phyloP scores from a whole-genome alignment of 2,113 vertebrate genomes.

The Amphiprion percula region DNA sequence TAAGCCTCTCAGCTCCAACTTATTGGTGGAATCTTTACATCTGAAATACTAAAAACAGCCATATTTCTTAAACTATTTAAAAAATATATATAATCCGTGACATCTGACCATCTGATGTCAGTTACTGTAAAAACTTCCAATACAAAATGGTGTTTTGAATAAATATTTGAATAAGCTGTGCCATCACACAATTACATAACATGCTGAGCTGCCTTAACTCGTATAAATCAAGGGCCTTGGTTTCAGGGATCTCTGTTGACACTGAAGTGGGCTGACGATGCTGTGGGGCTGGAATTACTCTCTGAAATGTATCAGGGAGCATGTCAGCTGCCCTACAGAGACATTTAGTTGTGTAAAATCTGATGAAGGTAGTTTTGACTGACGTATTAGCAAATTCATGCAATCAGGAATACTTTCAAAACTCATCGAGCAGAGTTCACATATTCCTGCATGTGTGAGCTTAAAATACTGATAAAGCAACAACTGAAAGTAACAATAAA shows the following conservation, averaged over 20 bases:
- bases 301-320: neutral
- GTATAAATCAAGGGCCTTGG: conserved; percentile 5
- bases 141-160: neutral
- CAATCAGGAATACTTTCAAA: neutral
- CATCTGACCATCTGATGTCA: neutral
- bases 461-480: too few relatives aligned
- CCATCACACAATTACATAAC: conserved; percentile 29
- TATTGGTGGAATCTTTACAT: too few relatives aligned
- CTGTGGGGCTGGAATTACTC: conserved; percentile 9
- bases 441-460: neutral
- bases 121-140: neutral
- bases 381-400: neutral
- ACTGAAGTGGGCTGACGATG: conserved; percentile 26
- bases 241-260: conserved; percentile 28
- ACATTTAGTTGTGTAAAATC: conserved; percentile 12
- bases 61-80: too few relatives aligned
- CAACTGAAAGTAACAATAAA: too few relatives aligned
- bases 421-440: neutral
- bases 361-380: neutral
- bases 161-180: neutral
- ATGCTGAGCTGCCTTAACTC: conserved; percentile 21
- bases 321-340: neutral
- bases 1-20: too few relatives aligned
- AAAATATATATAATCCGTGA: too few relatives aligned
- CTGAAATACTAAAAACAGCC: too few relatives aligned